Evolutionary conservation across 2,113 vertebrate species (phyloP).

Genomic region (Elgaria multicarinata): DNA sequence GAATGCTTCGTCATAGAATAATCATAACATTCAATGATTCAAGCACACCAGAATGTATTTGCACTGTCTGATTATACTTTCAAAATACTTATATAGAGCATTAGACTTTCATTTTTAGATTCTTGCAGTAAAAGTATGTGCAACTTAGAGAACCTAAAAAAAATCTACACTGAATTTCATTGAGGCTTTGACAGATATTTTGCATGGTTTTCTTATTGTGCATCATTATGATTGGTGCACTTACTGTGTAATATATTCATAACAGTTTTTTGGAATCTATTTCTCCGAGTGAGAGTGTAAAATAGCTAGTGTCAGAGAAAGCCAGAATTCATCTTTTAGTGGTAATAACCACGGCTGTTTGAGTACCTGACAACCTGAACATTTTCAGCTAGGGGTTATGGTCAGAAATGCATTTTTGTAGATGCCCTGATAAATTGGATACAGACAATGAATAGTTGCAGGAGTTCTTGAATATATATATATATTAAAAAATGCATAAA

Average conservation of each 20-base stretch:
- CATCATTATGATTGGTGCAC: constrained; percentile 27
- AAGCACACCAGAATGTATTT: not conserved
- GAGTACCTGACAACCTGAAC: constrained; percentile 63
- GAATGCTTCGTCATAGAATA: not conserved
- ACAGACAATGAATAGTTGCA: not conserved
- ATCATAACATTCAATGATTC: not conserved
- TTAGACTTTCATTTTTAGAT: not conserved
- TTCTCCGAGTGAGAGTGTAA: constrained; percentile 27
- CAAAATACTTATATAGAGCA: not conserved
- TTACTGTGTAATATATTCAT: constrained; percentile 48
- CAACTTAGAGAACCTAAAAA: constrained; percentile 19
- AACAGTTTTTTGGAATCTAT: constrained; percentile 53
- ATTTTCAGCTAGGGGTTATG: constrained; percentile 60
- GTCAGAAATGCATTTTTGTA: constrained; percentile 67
- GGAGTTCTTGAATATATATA: constrained; percentile 36
- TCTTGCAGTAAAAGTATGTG: not conserved
- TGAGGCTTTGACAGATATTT: constrained; percentile 40
- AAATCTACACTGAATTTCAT: constrained; percentile 19
- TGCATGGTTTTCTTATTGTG: constrained; percentile 5
- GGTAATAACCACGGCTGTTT: constrained; percentile 73
- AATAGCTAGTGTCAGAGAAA: constrained; percentile 66
- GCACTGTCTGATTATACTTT: not conserved
- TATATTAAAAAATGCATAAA: constrained; percentile 30
- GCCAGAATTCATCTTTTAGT: constrained; percentile 69
- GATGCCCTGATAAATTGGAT: constrained; percentile 42